phyloP scores from a whole-genome alignment of 2,113 vertebrate genomes.

The Pelusios castaneus region DNA sequence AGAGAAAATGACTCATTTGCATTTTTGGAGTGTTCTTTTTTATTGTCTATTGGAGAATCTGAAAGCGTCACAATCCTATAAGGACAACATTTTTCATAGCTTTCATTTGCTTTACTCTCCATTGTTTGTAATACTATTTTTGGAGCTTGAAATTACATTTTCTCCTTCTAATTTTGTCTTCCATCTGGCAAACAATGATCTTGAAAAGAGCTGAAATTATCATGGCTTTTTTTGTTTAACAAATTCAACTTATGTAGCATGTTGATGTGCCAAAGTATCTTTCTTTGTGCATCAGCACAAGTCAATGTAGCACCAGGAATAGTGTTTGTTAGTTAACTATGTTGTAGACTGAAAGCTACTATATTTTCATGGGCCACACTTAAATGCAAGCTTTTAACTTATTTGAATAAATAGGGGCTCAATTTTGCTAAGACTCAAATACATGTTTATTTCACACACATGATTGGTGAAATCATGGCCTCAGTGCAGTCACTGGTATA shows the following conservation, averaged over 20 bases:
- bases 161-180: slow-evolving; percentile 66
- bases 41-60: background rate
- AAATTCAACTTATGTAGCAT: slow-evolving; percentile 44
- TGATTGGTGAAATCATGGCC: background rate
- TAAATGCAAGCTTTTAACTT: background rate
- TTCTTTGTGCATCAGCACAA: background rate
- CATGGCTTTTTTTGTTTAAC: slow-evolving; percentile 60
- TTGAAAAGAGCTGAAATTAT: slow-evolving; percentile 68
- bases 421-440: background rate
- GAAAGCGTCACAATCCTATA: background rate
- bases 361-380: background rate
- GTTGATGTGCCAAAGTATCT: background rate
- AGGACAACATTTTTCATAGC: background rate
- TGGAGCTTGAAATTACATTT: slow-evolving; percentile 70
- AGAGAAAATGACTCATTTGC: slow-evolving; percentile 28
- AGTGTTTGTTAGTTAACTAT: background rate
- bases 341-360: background rate
- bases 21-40: slow-evolving; percentile 15
- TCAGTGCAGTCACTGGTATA: background rate
- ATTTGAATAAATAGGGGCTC: background rate
- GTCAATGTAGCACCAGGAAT: background rate
- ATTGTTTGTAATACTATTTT: slow-evolving; percentile 66
- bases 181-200: slow-evolving; percentile 72
- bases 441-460: background rate
- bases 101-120: slow-evolving; percentile 65